Evolutionary conservation across 2,888 invertebrate species (phyloP), one percentile per base, ranked within the genome.

Genomic region (Elmis aenea): DNA sequence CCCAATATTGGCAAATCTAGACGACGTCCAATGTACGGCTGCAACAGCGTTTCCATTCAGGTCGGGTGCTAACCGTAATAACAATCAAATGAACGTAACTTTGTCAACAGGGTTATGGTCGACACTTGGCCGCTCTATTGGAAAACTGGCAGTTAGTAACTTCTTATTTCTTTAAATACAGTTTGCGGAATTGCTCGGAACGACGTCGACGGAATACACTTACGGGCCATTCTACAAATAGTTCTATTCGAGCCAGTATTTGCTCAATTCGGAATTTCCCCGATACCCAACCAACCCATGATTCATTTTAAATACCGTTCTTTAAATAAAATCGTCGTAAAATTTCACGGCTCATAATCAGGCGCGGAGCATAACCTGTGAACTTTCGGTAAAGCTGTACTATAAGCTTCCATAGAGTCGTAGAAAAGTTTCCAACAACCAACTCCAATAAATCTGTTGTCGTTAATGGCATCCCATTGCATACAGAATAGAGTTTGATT

Each of bases 381-480:
- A 41, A 37, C 33, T 42, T 42, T 38, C 38, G 37, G 22, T 27
- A 33, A 33, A 33, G 38, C 42, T 37, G 42, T 42, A 37, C 33
- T 38, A 34, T 38, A 42, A 40, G 26, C 32, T 38, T 13, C 23
- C 25, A 10, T 26, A 34, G 22, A 29, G 26, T 34, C 15, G 8
- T 15, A 25, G 25, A 33, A 35, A 42, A 37, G 13, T 38, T 42
- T 38, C 23, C 11, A 31, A 36, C 26, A 40, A 23, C 30, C 42
- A 53, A 58, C 50, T 55, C 53, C 57, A 52, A 60, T 60, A 60
- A 60, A 60, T 60, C 56, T 53, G 51, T 37, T 54, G 51, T 52
- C 58, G 57, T 58, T 60, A 58, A 56, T 54, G 53, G 47, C 48
- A 46, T 51, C 51, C 54, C 41, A 54, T 54, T 53, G 57, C 57